Conservation (phyloP, 1,140 invertebrate species). For the Ips nitidus region DNA sequence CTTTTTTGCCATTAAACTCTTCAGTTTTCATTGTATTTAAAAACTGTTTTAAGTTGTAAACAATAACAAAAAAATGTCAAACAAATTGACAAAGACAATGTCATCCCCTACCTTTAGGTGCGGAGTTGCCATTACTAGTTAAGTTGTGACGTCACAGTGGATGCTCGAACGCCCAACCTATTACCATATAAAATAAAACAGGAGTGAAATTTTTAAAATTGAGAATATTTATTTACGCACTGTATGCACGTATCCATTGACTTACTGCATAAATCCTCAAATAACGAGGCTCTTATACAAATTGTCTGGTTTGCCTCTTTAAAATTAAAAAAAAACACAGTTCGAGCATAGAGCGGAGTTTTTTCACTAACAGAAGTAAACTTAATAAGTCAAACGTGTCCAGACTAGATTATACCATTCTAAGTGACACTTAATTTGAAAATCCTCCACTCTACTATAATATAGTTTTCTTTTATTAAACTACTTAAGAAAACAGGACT, state of each 20-base stretch:
- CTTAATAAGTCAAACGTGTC: background rate
- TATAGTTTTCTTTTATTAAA: background rate
- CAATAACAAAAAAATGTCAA: too few species aligned
- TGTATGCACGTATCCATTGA: constrained; percentile 42
- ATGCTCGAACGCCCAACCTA: too few species aligned
- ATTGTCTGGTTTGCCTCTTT: constrained; percentile 28
- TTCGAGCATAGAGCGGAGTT: constrained; percentile 33
- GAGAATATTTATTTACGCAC: constrained; percentile 48
- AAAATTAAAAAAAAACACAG: constrained; percentile 39
- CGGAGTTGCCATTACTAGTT: too few species aligned
- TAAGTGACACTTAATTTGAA: background rate
- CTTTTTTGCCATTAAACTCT: background rate
- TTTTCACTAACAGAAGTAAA: constrained; percentile 13
- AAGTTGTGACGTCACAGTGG: too few species aligned
- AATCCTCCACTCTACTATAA: background rate
- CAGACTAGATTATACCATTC: background rate
- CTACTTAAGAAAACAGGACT: constrained; percentile 43
- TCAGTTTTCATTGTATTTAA: too few species aligned
- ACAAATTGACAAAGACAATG: too few species aligned
- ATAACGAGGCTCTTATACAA: constrained; percentile 45
- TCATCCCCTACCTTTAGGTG: too few species aligned
- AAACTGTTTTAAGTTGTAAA: too few species aligned
- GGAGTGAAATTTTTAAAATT: constrained; percentile 31
- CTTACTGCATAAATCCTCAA: constrained; percentile 45
- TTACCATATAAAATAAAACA: too few species aligned